Evolutionary conservation across 2,797 vertebrate genomes (phyloP).

Genomic region (Sebastes itinus): DNA sequence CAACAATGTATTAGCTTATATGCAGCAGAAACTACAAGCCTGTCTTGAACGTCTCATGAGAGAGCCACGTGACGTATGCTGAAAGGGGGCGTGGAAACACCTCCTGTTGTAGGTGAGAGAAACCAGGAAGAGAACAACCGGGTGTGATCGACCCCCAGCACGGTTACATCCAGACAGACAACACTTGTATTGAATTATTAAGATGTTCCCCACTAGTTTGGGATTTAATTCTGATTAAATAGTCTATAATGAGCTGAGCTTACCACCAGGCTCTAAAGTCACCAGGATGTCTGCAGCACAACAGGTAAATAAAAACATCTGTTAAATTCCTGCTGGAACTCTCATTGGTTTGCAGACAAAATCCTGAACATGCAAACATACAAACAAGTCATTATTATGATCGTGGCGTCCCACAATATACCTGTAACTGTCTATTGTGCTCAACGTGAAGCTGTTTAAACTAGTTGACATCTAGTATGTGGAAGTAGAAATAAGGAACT

Average conservation of each 20-base stretch:
- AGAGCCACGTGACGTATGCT: neutral
- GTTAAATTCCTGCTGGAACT: neutral
- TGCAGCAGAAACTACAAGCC: neutral
- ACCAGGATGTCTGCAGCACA: conserved; percentile 47
- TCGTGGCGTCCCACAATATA: too few relatives aligned
- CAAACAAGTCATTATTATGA: neutral
- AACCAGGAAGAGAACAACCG: conserved; percentile 75
- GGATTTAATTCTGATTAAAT: fast-evolving
- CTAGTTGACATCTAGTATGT: neutral
- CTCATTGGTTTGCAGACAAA: neutral
- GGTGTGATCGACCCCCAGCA: neutral
- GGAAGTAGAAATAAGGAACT: neutral
- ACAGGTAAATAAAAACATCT: conserved; percentile 60
- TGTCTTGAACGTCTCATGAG: neutral
- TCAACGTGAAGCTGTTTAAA: neutral
- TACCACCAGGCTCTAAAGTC: neutral
- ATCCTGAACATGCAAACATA: neutral
- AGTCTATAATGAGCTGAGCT: neutral
- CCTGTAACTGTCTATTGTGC: neutral
- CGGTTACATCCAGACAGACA: neutral
- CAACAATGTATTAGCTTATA: neutral
- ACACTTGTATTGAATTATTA: neutral
- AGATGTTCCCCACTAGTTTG: neutral
- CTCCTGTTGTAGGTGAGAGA: conserved; percentile 31
- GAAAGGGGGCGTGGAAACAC: conserved; percentile 43